Evolutionary conservation across 2,888 invertebrate genomes (phyloP), one percentile per base, ranked within the genome.

Genomic region (Neoaliturus tenellus): DNA sequence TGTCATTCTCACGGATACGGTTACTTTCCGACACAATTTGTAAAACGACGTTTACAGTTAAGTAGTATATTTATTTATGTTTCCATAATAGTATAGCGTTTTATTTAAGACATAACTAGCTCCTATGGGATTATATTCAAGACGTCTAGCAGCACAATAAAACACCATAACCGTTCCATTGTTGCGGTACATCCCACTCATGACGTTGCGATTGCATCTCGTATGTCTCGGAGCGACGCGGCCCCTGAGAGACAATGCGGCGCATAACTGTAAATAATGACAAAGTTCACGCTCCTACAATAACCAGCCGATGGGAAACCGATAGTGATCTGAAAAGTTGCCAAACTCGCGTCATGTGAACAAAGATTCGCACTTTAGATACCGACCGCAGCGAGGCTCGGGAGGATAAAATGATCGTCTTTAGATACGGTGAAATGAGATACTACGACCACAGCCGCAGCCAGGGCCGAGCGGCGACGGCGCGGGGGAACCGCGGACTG

Each of bases 271-370:
- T 75, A 75, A 75, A 75, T 75, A 71, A 75, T 41, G 75, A 75
- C 75, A 41, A 35, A 41, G 41, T 75, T 75, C 75, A 41, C 44
- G 48, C 17, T 23, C 41, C 28, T 44, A 75, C 28, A 41, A 69
- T 69, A 39, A 44, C 35, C 39, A n/a, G 31, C 20, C 23, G 75
- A 44, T 41, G 75, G 75, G 41, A 41, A 44, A 28, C 48, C 75
- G 75, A 75, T 75, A 75, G 48, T 23, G 75, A 75, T 75, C 75
- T 41, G 75, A 48, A 44, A 75, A 75, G 75, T 44, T 75, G 48
- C 48, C 75, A 44, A 75, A 75, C 71, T 39, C 39, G 39, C 41
- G 44, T 75, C 75, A 48, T 28, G 75, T 48, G 75, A 75, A 75
- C 75, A 44, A 44, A 75, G 75, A 41, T 75, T 48, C 75, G 69